Percentiles rank a stretch among this genome's conserved stretches.
Conservation (phyloP, 2,113 vertebrate species). For the Macquaria australasica region DNA sequence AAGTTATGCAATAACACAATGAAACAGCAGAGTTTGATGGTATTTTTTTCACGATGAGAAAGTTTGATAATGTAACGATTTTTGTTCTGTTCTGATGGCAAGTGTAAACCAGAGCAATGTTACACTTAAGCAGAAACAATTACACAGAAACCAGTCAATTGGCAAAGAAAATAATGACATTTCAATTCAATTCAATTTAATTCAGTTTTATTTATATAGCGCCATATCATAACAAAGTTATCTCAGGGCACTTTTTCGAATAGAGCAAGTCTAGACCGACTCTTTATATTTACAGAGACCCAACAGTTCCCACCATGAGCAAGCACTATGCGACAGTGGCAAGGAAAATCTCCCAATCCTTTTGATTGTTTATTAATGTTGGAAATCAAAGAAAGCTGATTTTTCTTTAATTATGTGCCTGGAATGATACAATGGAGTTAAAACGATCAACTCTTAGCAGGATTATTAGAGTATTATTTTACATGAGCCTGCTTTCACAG, state of each 20-base stretch:
- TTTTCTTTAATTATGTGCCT: background rate
- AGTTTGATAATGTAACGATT: background rate
- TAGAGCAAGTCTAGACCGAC: too few relatives aligned
- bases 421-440: background rate
- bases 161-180: background rate
- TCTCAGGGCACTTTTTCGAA: too few relatives aligned
- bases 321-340: too few relatives aligned
- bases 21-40: background rate
- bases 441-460: background rate
- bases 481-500: background rate
- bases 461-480: background rate
- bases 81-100: background rate
- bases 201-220: too few relatives aligned
- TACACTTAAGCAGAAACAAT: background rate
- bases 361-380: background rate
- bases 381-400: background rate
- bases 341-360: too few relatives aligned
- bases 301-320: too few relatives aligned
- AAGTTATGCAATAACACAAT: constrained; percentile 24
- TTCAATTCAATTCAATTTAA: too few relatives aligned
- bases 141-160: background rate
- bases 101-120: background rate
- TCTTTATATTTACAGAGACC: too few relatives aligned
- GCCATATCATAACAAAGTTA: too few relatives aligned
- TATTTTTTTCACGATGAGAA: background rate